Base-by-base conservation (phyloP, 1,140 invertebrate species). In the Drosophila santomea region DNA sequence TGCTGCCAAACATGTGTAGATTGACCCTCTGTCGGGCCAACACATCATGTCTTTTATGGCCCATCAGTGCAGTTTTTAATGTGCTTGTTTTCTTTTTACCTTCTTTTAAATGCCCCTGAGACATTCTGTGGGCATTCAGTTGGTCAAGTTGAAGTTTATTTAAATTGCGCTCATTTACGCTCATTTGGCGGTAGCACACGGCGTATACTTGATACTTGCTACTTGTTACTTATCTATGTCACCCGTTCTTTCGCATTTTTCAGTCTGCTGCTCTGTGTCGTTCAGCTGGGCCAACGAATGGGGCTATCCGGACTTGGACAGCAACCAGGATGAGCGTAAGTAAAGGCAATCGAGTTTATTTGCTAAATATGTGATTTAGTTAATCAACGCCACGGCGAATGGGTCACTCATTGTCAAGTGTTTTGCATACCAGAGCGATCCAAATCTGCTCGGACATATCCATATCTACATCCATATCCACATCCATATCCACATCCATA, bases 221-320 rank as follows among this genome's bases (percentile, higher is more conserved):
- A 15, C 36, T 11, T 11, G 61, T 4, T 73, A 20, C 36, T 11
- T 11, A 64, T 48, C 32, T 41, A 39, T 39, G 43, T 11, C 45
- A 28, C 50, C 12, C 12, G 43, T 54, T 59, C 8, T 36, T 14
- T 58, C 23, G 14, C 11, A n/a, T 14, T 11, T 84, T 82, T 1
- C 81, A 90, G 85, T 51, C 23, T 78, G 63, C 62, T 60, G 77
- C 58, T 61, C 54, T 4, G 15, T 74, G 25, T 52, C 75, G 3
- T 52, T 90, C 23, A 52, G 74, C 55, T 41, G 43, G 47, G 80
- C 73, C 44, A 60, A 44, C 38, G 83, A 80, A 6, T 91, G 86
- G 86, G 72, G 80, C 56, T 91, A 91, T 54, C 90, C 90, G 57
- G 83, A 91, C 58, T 72, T 84, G 57, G 90, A 88, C 43, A 75